These are phyloP conservation scores for Dicrostonyx torquatus DNA, from an alignment of 2,797 vertebrate genomes.

Conservation along the genomic window DNA sequence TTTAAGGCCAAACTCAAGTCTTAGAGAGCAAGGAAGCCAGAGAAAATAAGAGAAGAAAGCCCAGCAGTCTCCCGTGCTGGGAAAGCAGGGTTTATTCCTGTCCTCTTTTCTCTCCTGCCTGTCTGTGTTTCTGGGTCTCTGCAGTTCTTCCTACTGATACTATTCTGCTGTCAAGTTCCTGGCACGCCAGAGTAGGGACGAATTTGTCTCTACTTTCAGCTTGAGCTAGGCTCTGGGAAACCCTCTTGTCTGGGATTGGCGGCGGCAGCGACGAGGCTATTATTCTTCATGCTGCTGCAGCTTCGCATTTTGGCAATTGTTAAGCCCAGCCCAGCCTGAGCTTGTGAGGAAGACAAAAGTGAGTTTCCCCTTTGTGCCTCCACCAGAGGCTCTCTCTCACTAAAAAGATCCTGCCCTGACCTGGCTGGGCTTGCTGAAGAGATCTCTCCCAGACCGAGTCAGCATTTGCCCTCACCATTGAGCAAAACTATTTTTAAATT, in stretches of 20 bases:
- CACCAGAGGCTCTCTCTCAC: slow-evolving; percentile 72
- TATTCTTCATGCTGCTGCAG: slow-evolving; percentile 82
- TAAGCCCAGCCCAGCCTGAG: slow-evolving; percentile 76
- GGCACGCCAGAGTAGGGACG: slow-evolving; percentile 78
- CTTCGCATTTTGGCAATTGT: slow-evolving; percentile 80
- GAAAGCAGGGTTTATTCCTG: slow-evolving; percentile 67
- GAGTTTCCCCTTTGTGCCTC: slow-evolving; percentile 83
- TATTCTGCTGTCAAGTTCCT: slow-evolving; percentile 82
- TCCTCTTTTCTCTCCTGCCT: slow-evolving; percentile 57
- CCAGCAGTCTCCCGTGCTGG: neutral
- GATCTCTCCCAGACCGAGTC: slow-evolving; percentile 84
- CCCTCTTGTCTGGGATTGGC: slow-evolving; percentile 80
- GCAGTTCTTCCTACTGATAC: slow-evolving; percentile 67
- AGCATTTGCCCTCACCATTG: slow-evolving; percentile 85
- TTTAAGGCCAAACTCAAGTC: neutral
- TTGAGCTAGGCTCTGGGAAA: slow-evolving; percentile 80
- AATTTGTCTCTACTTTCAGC: slow-evolving; percentile 77
- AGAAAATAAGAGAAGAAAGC: slow-evolving; percentile 55
- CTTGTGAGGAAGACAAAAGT: slow-evolving; percentile 80
- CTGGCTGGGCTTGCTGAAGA: slow-evolving; percentile 82
- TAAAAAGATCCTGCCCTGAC: slow-evolving; percentile 85
- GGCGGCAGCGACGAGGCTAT: slow-evolving; percentile 66
- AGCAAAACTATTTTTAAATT: slow-evolving; percentile 87
- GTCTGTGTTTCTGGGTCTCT: slow-evolving; percentile 65
- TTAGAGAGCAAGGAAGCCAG: slow-evolving; percentile 10